A percentile compares a stretch with the other conserved stretches of the same genome.
These are phyloP conservation scores for Stenolophus ochropezus DNA, from an alignment of 2,888 invertebrate species.

Conservation along the genomic window DNA sequence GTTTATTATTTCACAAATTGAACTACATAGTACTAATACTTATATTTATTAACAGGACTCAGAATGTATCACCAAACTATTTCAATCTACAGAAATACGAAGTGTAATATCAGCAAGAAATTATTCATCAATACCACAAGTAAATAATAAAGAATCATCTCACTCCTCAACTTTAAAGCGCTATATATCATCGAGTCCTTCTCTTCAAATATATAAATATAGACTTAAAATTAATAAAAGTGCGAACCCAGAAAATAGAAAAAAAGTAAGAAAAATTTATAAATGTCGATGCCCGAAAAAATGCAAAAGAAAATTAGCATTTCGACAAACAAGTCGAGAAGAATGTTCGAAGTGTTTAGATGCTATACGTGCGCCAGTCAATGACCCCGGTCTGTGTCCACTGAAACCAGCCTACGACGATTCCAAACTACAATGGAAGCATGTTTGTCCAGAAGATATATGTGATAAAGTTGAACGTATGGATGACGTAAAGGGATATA, in stretches of 20 bases:
- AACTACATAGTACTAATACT: not conserved
- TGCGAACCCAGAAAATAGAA: slow-evolving; percentile 6
- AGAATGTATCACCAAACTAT: not conserved
- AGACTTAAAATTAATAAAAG: not conserved
- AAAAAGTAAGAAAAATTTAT: slow-evolving; percentile 29
- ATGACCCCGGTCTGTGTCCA: slow-evolving; percentile 8
- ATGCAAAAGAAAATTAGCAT: slow-evolving; percentile 25
- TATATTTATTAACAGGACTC: not conserved
- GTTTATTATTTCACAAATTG: slow-evolving; percentile 55
- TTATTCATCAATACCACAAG: not conserved
- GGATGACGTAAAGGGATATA: slow-evolving; percentile 57
- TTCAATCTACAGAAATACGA: not conserved
- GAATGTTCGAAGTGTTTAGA: slow-evolving; percentile 26
- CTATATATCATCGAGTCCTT: not conserved
- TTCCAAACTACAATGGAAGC: slow-evolving; percentile 6
- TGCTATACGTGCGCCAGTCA: not conserved
- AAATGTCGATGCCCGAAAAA: slow-evolving; percentile 19
- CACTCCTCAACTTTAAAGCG: not conserved
- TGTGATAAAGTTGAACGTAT: slow-evolving; percentile 46
- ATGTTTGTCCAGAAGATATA: slow-evolving; percentile 6
- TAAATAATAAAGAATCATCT: not conserved
- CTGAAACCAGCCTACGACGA: slow-evolving; percentile 35
- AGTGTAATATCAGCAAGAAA: not conserved
- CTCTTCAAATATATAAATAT: not conserved
- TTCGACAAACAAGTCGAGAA: slow-evolving; percentile 41